Conservation (phyloP, 2,797 vertebrate species). For the Bovichtus variegatus region DNA sequence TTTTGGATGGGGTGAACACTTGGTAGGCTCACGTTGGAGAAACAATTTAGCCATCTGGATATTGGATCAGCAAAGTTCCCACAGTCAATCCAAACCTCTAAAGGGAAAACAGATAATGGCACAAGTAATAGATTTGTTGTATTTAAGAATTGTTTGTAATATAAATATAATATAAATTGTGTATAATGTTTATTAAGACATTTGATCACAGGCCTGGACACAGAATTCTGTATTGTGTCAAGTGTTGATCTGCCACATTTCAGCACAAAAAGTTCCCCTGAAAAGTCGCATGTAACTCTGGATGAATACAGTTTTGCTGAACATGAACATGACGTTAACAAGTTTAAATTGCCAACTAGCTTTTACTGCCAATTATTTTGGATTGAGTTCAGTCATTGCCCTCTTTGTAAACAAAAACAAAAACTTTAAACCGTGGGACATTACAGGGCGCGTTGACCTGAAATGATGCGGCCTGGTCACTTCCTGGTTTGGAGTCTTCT, state of each 20-base stretch:
- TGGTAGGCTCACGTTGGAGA: too few relatives aligned
- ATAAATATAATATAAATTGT: too few relatives aligned
- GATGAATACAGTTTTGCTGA: neutral
- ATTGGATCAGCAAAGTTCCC: neutral
- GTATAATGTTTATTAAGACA: neutral
- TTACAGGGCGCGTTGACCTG: constrained; percentile 25
- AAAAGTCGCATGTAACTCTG: neutral
- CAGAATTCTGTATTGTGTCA: neutral
- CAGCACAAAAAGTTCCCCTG: neutral
- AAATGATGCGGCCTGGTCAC: constrained; percentile 27
- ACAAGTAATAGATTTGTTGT: neutral
- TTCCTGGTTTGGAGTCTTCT: constrained; percentile 36
- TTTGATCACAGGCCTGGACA: neutral
- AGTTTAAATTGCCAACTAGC: neutral
- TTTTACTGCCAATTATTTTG: constrained; percentile 3
- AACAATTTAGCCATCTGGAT: neutral
- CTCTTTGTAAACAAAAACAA: neutral
- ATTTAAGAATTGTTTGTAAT: neutral
- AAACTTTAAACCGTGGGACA: constrained; percentile 12
- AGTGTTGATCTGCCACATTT: neutral
- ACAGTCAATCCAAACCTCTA: neutral
- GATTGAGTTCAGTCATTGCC: neutral
- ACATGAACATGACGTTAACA: neutral
- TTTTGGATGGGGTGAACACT: neutral
- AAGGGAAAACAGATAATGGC: neutral